These are phyloP conservation scores for Dusona sp. DNA, from an alignment of 2,888 invertebrate genomes.

Conservation along the genomic window DNA sequence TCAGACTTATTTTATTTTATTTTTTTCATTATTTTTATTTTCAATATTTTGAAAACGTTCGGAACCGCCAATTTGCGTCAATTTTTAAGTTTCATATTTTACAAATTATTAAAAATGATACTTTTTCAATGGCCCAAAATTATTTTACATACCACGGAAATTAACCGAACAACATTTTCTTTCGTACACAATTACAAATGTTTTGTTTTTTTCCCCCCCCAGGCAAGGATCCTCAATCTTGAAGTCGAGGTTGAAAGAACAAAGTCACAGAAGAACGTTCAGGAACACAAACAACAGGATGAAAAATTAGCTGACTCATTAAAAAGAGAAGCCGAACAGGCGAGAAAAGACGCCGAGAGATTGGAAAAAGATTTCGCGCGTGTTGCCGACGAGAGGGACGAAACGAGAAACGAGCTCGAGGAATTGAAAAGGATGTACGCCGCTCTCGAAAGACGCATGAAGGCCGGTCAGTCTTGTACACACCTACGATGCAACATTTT, in stretches of 20 bases:
- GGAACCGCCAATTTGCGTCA: neutral
- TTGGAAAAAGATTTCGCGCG: constrained; percentile 92
- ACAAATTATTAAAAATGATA: neutral
- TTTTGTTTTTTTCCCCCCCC: neutral
- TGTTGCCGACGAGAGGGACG: constrained; percentile 91
- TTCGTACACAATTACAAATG: neutral
- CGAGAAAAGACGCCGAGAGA: constrained; percentile 92
- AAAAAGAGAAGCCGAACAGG: constrained; percentile 91
- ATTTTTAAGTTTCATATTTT: neutral
- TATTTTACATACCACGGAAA: too few relatives aligned
- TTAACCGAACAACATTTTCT: neutral
- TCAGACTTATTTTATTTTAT: too few relatives aligned
- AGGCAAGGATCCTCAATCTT: constrained; percentile 91
- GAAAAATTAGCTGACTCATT: constrained; percentile 89
- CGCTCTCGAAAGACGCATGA: constrained; percentile 89
- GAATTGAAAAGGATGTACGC: constrained; percentile 92
- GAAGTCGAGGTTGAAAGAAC: constrained; percentile 93
- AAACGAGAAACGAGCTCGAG: constrained; percentile 91
- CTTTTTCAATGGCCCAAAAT: neutral
- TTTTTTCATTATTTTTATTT: too few relatives aligned
- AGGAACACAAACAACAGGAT: constrained; percentile 85
- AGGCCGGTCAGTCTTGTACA: constrained; percentile 78
- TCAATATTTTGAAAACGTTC: neutral
- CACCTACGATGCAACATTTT: neutral
- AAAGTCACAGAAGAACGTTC: constrained; percentile 83